Base-by-base conservation (phyloP, 2,113 vertebrate genomes). In the Muntiacus reevesi region DNA sequence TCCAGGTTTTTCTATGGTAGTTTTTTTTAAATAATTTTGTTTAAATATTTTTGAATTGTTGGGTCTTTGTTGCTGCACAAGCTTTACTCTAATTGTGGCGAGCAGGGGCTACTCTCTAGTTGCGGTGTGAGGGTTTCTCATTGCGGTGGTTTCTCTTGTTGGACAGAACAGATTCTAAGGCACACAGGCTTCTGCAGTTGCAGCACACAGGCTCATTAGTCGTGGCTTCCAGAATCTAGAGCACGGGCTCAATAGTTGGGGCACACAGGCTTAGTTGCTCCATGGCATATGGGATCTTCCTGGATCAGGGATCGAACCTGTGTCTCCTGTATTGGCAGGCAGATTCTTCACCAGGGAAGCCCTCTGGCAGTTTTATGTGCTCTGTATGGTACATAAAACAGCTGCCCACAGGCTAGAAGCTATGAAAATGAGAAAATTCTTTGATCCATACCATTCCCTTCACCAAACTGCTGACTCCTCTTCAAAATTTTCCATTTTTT, bases 121-220 rank as follows among this genome's bases (percentile, higher is more conserved):
- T 57, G 40, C 12, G 7, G 71, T 43, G 23, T 43, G 23, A 76
- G 40, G 40, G 3, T 14, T 76, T 76, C 71, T 25, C 40, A 6
- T 25, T 43, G 71, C 0, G 0, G 71, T 40, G n/a, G 67, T 13
- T 76, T 43, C 71, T 25, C 71, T 40, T 23, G 6, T 76, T 43
- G 40, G 36, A 76, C 6, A 27, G 40, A 76, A 76, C 5, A 43
- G 23, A 14, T 27, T 14, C 40, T 14, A 4, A 43, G 1, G 40
- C 40, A 27, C 12, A 27, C 40, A 7, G 23, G 40, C 23, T 14
- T 76, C 40, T 14, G 71, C 4, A 76, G 40, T 27, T 43, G 71
- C 6, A 3, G 36, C 3, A 0, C 23, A 43, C 0, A 13, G 21
- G 71, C 11, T 74, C 21, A 43, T 5, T 3, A 13, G 21, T 3